These are phyloP conservation scores for Mirza zaza DNA, from an alignment of 2,113 vertebrate genomes.

Conservation along the genomic window DNA sequence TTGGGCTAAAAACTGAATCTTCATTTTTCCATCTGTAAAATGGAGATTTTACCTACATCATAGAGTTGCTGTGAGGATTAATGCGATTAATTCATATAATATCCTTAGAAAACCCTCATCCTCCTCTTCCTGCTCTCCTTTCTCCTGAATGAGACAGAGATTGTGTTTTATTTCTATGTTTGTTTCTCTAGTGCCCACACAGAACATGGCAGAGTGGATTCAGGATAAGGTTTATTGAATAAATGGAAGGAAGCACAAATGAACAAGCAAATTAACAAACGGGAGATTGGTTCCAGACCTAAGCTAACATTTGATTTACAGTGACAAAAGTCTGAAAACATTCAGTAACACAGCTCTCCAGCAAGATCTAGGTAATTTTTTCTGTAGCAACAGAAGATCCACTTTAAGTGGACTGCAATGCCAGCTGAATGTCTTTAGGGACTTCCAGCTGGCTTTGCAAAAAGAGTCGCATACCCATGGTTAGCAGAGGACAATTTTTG, in stretches of 20 bases:
- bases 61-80: neutral
- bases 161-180: neutral
- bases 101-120: neutral
- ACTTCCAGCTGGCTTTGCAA: neutral
- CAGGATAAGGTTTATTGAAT: neutral
- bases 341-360: neutral
- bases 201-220: neutral
- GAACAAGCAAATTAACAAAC: neutral
- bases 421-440: neutral
- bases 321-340: conserved; percentile 15
- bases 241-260: neutral
- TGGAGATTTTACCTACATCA: neutral
- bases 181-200: neutral
- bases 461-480: neutral
- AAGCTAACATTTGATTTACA: neutral
- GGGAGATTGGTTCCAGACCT: neutral
- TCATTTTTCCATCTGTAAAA: neutral
- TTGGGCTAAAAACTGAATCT: neutral
- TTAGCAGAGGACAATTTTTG: neutral
- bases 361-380: neutral
- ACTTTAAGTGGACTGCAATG: neutral
- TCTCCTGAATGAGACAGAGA: neutral
- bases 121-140: neutral
- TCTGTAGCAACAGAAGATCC: neutral
- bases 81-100: neutral